Evolutionary conservation across 2,888 invertebrate species (phyloP).

Genomic region (Anthophora plumipes): DNA sequence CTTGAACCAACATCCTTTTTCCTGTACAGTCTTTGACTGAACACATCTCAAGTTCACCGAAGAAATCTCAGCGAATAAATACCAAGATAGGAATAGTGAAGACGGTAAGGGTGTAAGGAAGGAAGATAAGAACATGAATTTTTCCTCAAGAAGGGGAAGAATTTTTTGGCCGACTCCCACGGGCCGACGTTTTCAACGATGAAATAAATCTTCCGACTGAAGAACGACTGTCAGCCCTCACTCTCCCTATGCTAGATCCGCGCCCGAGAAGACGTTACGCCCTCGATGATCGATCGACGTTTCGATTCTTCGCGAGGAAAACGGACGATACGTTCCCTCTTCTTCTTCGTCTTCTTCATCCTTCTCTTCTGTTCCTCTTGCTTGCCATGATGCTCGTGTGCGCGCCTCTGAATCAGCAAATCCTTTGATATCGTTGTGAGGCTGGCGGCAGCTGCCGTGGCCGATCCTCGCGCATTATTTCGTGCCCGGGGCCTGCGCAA

Average conservation of each 20-base stretch:
- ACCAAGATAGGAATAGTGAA: background rate
- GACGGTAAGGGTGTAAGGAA: background rate
- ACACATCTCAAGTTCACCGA: too few species aligned
- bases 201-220: slow-evolving; percentile 63
- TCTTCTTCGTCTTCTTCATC: slow-evolving; percentile 42
- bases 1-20: too few species aligned
- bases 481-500: slow-evolving; percentile 64
- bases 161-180: slow-evolving; percentile 57
- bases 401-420: slow-evolving; percentile 75
- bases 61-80: background rate
- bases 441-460: slow-evolving; percentile 70
- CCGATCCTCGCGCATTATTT: slow-evolving; percentile 70
- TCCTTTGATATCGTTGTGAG: slow-evolving; percentile 72
- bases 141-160: background rate
- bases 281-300: slow-evolving; percentile 74
- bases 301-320: slow-evolving; percentile 65
- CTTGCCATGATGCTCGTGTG: slow-evolving; percentile 31
- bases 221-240: slow-evolving; percentile 51
- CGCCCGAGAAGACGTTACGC: slow-evolving; percentile 67
- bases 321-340: slow-evolving; percentile 51
- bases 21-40: too few species aligned
- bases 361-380: slow-evolving; percentile 24
- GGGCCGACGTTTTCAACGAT: slow-evolving; percentile 41
- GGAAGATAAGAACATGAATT: slow-evolving; percentile 9
- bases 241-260: slow-evolving; percentile 57